These are phyloP conservation scores for Lycodopsis pacificus DNA, from an alignment of 2,797 vertebrate genomes.

Conservation along the genomic window DNA sequence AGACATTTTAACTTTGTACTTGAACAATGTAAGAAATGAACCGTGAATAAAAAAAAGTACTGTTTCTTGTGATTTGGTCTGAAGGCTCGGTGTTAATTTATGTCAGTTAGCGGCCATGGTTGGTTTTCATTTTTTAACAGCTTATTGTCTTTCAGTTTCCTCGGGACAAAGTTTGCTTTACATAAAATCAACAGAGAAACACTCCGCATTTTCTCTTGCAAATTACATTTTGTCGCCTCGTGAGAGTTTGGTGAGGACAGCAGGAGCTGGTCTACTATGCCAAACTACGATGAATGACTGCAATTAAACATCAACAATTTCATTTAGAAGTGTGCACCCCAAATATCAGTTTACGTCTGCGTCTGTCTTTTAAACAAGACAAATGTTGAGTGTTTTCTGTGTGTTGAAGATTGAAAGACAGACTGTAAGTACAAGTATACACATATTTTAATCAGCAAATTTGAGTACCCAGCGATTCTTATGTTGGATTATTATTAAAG, in stretches of 20 bases:
- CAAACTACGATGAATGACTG: not conserved
- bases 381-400: no score
- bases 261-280: not conserved
- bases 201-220: constrained; percentile 12
- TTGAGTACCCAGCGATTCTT: no score
- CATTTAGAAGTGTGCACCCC: not conserved
- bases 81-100: constrained; percentile 33
- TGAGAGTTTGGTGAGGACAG: not conserved
- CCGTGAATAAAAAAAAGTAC: constrained; percentile 84
- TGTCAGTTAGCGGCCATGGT: not conserved
- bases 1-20: constrained; percentile 99
- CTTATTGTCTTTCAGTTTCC: constrained; percentile 6
- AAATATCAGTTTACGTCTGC: not conserved
- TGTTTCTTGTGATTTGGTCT: constrained; percentile 91
- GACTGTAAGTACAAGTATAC: not conserved
- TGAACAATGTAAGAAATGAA: constrained; percentile 90
- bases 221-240: constrained; percentile 1
- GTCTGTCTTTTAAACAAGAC: not conserved
- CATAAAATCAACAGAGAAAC: constrained; percentile 8
- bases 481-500: not conserved
- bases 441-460: not conserved
- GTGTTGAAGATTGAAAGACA: not conserved
- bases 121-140: not conserved
- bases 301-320: not conserved
- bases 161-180: not conserved